Base-by-base conservation (phyloP, 37 sponge, comb jelly and placozoan genomes). In the Petrosia ficiformis region DNA sequence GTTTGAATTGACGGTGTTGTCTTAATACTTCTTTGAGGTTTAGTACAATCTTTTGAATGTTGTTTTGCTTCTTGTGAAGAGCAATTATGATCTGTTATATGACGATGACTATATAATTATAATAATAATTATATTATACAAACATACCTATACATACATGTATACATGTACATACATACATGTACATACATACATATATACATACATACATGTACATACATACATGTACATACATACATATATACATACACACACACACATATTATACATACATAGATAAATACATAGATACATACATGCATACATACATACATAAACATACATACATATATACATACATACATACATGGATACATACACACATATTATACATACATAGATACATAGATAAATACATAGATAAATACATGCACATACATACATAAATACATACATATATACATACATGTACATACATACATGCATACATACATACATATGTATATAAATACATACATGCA, bases 41-140 rank as follows among this genome's bases (percentile, higher is more conserved):
- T 48, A 14, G 54, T 48, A 14, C 14, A 48, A 19, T 19, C 54
- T 48, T 14, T 48, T 8, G 8, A 14, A 14, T 48, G 8, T 48
- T 48, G 54, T 19, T 14, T 48, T 48, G 54, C 8, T 48, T 14
- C 8, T 48, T 19, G 54, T n/a, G 63, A 61, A 26, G 25, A n/a
- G 26, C 63, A 61, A n/a, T 61, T 61, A n/a, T 61, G 63, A 5
- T 11, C 63, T 26, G 6, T 5, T 26, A 29, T 24, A 61, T 61
- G 6, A n/a, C 63, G 63, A 29, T 61, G 63, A 61, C 63, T 61
- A 61, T 61, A 61, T 26, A 26, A 61, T 26, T n/a, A 14, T 48
- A 19, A 48, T 48, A 48, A 48, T 19, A 48, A 14, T 14, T 14
- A 48, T 48, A 19, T 8, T 48, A 48, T 48, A 48, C 54, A 48